phyloP scores from a whole-genome alignment of 2,113 vertebrate genomes.

The Stegastes partitus region DNA sequence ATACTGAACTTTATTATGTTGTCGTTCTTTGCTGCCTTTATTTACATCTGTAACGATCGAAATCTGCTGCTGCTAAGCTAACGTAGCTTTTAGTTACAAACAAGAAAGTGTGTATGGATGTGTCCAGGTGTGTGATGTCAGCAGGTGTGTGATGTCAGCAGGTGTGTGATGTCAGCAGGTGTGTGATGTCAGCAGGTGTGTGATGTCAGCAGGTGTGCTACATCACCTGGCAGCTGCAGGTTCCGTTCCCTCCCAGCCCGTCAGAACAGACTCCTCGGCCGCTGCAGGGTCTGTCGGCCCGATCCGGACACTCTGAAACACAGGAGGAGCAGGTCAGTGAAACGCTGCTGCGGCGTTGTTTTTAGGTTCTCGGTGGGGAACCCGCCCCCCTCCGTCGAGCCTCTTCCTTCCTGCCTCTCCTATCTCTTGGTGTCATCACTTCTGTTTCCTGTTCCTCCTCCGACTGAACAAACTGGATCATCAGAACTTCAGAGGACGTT shows the following conservation, averaged over 20 bases:
- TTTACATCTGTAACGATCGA: too few relatives aligned
- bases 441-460: neutral
- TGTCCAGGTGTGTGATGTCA: too few relatives aligned
- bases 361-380: slow-evolving; percentile 6
- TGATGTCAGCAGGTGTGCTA: slow-evolving; percentile 1
- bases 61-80: too few relatives aligned
- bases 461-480: too few relatives aligned
- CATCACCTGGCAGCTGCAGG: slow-evolving; percentile 89
- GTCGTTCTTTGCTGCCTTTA: too few relatives aligned
- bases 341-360: neutral
- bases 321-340: neutral
- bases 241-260: slow-evolving; percentile 89
- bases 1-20: too few relatives aligned
- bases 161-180: too few relatives aligned
- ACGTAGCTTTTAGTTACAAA: too few relatives aligned
- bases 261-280: slow-evolving; percentile 88
- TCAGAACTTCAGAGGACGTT: too few relatives aligned
- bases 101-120: too few relatives aligned
- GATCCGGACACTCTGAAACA: slow-evolving; percentile 90
- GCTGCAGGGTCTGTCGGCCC: slow-evolving; percentile 83
- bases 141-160: too few relatives aligned
- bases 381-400: neutral
- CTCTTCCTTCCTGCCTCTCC: slow-evolving; percentile 4
- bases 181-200: too few relatives aligned
- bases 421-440: slow-evolving; percentile 15